These are phyloP conservation scores for Amphimedon queenslandica DNA, from an alignment of 37 sponge, comb jelly and placozoan genomes.

Conservation along the genomic window DNA sequence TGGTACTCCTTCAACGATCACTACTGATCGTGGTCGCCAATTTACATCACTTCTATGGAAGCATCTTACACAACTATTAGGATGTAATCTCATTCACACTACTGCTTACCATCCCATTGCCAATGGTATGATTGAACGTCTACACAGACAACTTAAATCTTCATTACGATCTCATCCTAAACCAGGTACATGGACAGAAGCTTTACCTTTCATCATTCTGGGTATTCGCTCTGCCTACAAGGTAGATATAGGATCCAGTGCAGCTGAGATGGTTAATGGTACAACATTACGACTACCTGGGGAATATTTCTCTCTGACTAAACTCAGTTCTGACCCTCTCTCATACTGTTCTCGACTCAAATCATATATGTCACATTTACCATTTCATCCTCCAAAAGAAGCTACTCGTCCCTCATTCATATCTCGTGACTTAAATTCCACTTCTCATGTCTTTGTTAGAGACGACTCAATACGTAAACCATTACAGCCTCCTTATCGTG, in stretches of 20 bases:
- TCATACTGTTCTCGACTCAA: conserved; percentile 31
- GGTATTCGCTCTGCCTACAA: conserved; percentile 59
- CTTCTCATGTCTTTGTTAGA: conserved; percentile 55
- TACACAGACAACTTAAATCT: conserved; percentile 58
- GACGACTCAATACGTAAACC: conserved; percentile 28
- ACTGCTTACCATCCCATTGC: conserved; percentile 57
- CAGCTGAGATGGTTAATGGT: conserved; percentile 69
- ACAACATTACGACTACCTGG: conserved; percentile 66
- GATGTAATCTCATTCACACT: conserved; percentile 33
- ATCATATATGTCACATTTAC: conserved; percentile 15
- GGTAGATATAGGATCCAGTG: conserved; percentile 42
- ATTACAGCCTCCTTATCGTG: conserved; percentile 40
- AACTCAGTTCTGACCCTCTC: conserved; percentile 30
- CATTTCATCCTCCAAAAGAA: conserved; percentile 23
- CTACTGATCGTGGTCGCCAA: conserved; percentile 61
- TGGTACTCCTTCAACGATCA: conserved; percentile 46
- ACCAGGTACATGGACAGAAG: conserved; percentile 46
- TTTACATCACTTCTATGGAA: conserved; percentile 55
- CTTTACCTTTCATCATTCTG: conserved; percentile 50
- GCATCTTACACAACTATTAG: conserved; percentile 19
- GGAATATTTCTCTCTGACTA: conserved; percentile 41
- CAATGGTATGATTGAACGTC: conserved; percentile 62
- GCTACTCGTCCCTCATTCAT: conserved; percentile 9
- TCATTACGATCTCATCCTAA: conserved; percentile 48
- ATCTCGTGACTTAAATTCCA: conserved; percentile 14